Evolutionary conservation across 2,888 invertebrate genomes (phyloP), one percentile per base, ranked within the genome.

Genomic region (Tetranychus piercei): DNA sequence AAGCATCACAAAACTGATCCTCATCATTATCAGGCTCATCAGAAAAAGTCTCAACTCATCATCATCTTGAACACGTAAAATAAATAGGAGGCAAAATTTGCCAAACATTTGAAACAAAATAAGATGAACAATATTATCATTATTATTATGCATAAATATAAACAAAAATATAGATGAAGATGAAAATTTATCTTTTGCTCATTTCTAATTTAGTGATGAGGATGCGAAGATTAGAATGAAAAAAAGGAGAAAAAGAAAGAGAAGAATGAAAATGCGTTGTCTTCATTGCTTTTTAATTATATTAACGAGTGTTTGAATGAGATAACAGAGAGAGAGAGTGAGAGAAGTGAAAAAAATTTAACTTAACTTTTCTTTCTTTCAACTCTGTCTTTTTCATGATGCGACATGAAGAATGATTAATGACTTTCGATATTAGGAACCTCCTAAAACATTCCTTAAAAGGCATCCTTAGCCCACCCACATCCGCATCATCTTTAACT

Each of bases 321-420:
- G 55, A 55, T 55, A 55, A 55, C 55, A 55, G 15, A 55, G 45
- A 45, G 55, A 75, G 70, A 75, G 64, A 67, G 64, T 72, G 71
- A 72, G 15, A 72, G 20, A 71, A 43, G n/a, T n/a, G n/a, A 75
- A 75, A 55, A 55, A 55, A 55, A 15, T 55, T 15, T 15, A 55
- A 45, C 45, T 45, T 45, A 45, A 15, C 55, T 55, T 55, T 15
- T 45, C 45, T 45, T 15, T 55, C 55, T 55, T n/a, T n/a, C n/a
- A n/a, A n/a, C 55, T 55, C 55, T 55, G 9, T 55, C 55, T 55
- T 15, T 55, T 15, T 55, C 55, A 55, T 72, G 44, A 64, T 75
- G 66, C 75, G 75, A 75, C 75, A 75, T 72, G 72, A 71, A 75
- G 55, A 75, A 75, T 75, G 75, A 75, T 75, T 75, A 75, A 75